These are phyloP conservation scores for Cremastinae sp. DNA, from an alignment of 2,888 invertebrate species.

Conservation along the genomic window DNA sequence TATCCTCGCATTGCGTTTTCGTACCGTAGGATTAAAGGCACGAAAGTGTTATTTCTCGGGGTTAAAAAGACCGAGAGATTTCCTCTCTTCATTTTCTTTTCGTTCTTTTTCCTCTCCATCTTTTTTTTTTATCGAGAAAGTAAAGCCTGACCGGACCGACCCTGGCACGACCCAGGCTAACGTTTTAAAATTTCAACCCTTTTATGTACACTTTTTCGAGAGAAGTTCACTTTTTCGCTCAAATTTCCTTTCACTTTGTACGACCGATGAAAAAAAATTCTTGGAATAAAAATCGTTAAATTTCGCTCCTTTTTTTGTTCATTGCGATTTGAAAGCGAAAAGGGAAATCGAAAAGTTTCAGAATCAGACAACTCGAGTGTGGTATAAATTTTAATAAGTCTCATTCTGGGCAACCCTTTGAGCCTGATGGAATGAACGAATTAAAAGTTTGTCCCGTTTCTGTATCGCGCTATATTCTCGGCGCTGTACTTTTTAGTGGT, in stretches of 20 bases:
- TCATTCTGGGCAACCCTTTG: constrained; percentile 76
- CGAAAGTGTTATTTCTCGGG: constrained; percentile 75
- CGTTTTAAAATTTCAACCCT: constrained; percentile 41
- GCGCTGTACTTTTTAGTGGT: constrained; percentile 68
- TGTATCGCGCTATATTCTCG: constrained; percentile 49
- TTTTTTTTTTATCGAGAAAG: constrained; percentile 46
- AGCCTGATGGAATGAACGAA: constrained; percentile 78
- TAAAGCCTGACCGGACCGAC: constrained; percentile 51
- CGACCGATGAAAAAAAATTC: constrained; percentile 2
- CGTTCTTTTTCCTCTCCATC: constrained; percentile 25
- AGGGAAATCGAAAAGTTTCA: constrained; percentile 55
- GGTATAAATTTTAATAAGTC: constrained; percentile 79
- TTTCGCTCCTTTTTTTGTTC: constrained; percentile 1
- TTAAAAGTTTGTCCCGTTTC: constrained; percentile 79
- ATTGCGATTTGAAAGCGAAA: constrained; percentile 38
- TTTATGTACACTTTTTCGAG: constrained; percentile 6
- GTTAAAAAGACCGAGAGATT: constrained; percentile 59
- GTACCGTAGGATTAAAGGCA: constrained; percentile 76
- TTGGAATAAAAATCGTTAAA: not conserved
- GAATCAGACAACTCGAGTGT: constrained; percentile 58
- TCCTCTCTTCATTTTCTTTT: constrained; percentile 23
- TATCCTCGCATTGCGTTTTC: constrained; percentile 66
- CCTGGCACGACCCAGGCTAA: constrained; percentile 49
- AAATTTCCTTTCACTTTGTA: constrained; percentile 4
- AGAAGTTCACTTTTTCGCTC: not conserved